Conservation (phyloP, 2,888 invertebrate genomes). For the Calliopum simillimum region DNA sequence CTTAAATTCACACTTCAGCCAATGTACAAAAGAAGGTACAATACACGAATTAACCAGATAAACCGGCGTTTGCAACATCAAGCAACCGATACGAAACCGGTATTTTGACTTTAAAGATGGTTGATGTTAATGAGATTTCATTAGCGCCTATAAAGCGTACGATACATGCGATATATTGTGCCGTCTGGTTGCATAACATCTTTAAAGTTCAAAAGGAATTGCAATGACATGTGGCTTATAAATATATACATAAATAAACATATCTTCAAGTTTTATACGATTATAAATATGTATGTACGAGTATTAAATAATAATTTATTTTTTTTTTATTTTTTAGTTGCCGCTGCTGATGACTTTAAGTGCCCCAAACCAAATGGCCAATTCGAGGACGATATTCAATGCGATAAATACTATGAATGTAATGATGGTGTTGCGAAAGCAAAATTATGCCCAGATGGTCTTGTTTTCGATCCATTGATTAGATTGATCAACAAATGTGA, state of each 20-base stretch:
- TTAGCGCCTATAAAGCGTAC: neutral
- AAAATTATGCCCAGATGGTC: constrained; percentile 87
- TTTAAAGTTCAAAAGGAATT: constrained; percentile 35
- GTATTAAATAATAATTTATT: no score
- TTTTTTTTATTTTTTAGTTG: no score
- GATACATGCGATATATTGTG: neutral
- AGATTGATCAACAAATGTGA: constrained; percentile 92
- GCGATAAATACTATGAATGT: constrained; percentile 89
- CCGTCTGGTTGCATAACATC: constrained; percentile 1
- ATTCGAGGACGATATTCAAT: constrained; percentile 83
- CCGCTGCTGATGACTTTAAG: constrained; percentile 70
- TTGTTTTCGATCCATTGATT: constrained; percentile 87
- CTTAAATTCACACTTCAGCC: constrained; percentile 39
- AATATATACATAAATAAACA: no score
- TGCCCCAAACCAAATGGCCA: constrained; percentile 87
- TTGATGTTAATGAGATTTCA: neutral
- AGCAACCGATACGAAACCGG: constrained; percentile 21
- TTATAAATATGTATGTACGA: no score
- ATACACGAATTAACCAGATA: constrained; percentile 6
- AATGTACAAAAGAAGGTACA: constrained; percentile 7
- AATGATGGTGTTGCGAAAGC: constrained; percentile 77
- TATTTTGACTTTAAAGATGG: constrained; percentile 21
- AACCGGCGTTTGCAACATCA: constrained; percentile 10
- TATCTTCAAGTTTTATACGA: no score
- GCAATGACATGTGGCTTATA: neutral